phyloP scores from a whole-genome alignment of 2,113 vertebrate genomes.

The Hydrolagus affinis region DNA sequence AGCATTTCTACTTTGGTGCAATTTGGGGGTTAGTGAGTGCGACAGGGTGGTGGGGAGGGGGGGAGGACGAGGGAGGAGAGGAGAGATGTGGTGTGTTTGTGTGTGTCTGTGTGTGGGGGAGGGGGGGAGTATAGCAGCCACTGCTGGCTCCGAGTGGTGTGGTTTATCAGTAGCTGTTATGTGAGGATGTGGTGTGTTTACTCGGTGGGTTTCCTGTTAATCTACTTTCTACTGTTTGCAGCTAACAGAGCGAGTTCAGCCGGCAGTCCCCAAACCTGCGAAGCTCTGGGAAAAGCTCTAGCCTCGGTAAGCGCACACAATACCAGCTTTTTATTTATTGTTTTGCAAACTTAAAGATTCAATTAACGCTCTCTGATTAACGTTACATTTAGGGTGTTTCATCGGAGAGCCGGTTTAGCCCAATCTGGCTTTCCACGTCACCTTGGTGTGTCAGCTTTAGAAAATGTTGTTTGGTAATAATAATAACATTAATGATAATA shows the following conservation, averaged over 20 bases:
- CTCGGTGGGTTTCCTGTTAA: conserved; percentile 29
- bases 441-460: neutral
- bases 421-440: neutral
- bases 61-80: too few relatives aligned
- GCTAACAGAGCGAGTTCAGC: conserved; percentile 78
- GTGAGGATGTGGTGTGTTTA: conserved; percentile 2
- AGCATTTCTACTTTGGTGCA: neutral
- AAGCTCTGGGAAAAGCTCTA: conserved; percentile 93
- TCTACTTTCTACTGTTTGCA: conserved; percentile 40
- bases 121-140: too few relatives aligned
- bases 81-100: too few relatives aligned
- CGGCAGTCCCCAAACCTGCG: conserved; percentile 75
- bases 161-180: neutral
- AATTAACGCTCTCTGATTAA: conserved; percentile 3
- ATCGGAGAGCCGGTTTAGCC: neutral
- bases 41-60: too few relatives aligned
- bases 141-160: neutral
- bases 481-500: neutral
- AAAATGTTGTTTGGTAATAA: neutral
- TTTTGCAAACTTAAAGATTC: conserved; percentile 8
- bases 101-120: too few relatives aligned
- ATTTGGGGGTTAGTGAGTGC: too few relatives aligned
- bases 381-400: neutral
- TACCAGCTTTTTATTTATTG: neutral
- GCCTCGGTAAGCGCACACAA: conserved; percentile 73